Evolutionary conservation across 2,113 vertebrate genomes (phyloP).

Genomic region (Perccottus glenii): DNA sequence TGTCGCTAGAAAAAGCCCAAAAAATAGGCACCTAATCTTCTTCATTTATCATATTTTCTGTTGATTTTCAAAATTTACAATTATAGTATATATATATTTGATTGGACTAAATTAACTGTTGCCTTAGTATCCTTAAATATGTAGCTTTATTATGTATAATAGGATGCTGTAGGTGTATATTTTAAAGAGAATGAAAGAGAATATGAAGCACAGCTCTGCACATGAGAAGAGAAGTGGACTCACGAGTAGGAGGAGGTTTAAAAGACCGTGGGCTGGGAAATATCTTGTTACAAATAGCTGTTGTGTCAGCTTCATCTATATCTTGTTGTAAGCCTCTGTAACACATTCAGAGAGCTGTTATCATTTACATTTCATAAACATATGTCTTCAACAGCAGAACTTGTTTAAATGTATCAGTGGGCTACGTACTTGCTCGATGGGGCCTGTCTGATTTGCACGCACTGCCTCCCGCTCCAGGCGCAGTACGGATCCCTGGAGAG

Average conservation of each 20-base stretch:
- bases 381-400: constrained; percentile 4
- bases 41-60: too few species aligned
- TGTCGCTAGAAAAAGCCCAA: too few species aligned
- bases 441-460: constrained; percentile 69
- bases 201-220: too few species aligned
- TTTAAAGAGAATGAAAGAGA: too few species aligned
- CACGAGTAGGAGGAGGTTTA: constrained; percentile 70
- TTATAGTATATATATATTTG: too few species aligned
- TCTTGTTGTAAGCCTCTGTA: constrained; percentile 87
- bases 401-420: background rate
- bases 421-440: constrained; percentile 67
- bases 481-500: constrained; percentile 95
- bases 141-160: too few species aligned
- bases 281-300: constrained; percentile 68
- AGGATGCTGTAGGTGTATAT: too few species aligned
- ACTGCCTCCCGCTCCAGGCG: constrained; percentile 84
- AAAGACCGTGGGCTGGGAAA: constrained; percentile 39
- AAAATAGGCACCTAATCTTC: too few species aligned
- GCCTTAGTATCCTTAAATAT: too few species aligned
- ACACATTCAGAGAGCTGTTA: constrained; percentile 35
- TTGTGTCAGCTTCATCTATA: constrained; percentile 82
- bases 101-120: too few species aligned
- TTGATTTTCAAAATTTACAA: too few species aligned
- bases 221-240: constrained; percentile 31
- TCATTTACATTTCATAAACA: background rate